Evolutionary conservation across 2,113 vertebrate species (phyloP).

Genomic region (Passer domesticus): DNA sequence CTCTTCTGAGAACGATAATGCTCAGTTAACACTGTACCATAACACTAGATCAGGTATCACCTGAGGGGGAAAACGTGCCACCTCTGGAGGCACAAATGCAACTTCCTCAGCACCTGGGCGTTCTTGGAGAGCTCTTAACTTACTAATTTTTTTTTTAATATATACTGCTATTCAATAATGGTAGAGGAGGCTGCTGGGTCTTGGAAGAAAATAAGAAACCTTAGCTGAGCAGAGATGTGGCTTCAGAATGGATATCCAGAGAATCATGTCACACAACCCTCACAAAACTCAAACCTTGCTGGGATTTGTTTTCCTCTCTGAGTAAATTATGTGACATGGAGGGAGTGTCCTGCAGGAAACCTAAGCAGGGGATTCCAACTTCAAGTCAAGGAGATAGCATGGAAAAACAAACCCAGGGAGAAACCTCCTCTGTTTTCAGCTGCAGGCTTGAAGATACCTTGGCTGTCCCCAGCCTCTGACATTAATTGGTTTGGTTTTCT

Average conservation of each 20-base stretch:
- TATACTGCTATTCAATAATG: background rate
- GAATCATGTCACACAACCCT: background rate
- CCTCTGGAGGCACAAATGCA: background rate
- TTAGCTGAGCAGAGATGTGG: background rate
- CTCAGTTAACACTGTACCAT: background rate
- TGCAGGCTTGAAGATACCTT: background rate
- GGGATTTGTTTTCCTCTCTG: background rate
- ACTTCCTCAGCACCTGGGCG: slow-evolving; percentile 38
- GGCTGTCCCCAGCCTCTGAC: background rate
- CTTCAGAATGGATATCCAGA: background rate
- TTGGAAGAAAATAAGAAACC: background rate
- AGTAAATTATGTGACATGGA: slow-evolving; percentile 11
- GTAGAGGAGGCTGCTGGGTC: background rate
- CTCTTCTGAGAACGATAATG: background rate
- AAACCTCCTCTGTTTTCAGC: background rate
- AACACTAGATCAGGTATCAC: slow-evolving; percentile 34
- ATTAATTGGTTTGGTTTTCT: background rate
- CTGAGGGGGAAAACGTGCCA: background rate
- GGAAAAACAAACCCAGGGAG: slow-evolving; percentile 52
- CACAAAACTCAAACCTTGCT: background rate
- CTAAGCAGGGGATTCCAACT: slow-evolving; percentile 24
- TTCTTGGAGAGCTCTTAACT: slow-evolving; percentile 13
- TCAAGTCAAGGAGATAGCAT: slow-evolving; percentile 45
- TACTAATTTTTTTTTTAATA: slow-evolving; percentile 26
- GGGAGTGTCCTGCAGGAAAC: slow-evolving; percentile 37